These are phyloP conservation scores for Drosophila parvula DNA, from an alignment of 1,140 invertebrate genomes.

Conservation along the genomic window DNA sequence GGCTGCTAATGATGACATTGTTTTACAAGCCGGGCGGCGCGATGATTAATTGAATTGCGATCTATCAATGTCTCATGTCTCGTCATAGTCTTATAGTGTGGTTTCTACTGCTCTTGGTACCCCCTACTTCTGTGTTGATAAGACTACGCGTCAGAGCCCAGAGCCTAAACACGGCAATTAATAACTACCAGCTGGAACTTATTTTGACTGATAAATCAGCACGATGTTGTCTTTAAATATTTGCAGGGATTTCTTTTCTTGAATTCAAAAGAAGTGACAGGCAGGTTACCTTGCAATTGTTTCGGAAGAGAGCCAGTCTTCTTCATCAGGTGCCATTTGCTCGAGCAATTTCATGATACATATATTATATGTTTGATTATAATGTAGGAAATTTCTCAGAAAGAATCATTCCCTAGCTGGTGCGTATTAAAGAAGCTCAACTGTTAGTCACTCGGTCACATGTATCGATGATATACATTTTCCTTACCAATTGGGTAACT, in stretches of 20 bases:
- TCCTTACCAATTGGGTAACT: background rate
- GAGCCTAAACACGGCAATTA: constrained; percentile 60
- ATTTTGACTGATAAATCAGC: background rate
- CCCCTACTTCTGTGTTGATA: constrained; percentile 33
- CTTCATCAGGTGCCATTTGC: background rate
- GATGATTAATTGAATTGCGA: constrained; percentile 76
- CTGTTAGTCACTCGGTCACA: constrained; percentile 28
- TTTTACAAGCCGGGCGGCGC: constrained; percentile 43
- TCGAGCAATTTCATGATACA: background rate
- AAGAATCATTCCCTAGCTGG: background rate
- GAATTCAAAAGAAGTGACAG: too few relatives aligned
- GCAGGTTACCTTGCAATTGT: too few relatives aligned
- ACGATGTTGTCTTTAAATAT: background rate
- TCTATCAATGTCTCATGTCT: constrained; percentile 63
- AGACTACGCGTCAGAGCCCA: constrained; percentile 45
- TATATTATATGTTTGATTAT: background rate
- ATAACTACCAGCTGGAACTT: constrained; percentile 26
- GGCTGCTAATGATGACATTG: constrained; percentile 70
- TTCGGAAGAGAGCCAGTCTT: background rate
- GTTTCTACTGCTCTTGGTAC: constrained; percentile 14
- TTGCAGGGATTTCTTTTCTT: background rate
- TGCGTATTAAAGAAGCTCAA: constrained; percentile 5
- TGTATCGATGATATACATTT: constrained; percentile 15
- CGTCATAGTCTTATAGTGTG: background rate
- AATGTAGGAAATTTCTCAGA: too few relatives aligned